Evolutionary conservation across 1,140 invertebrate species (phyloP).

Genomic region (Wasmannia auropunctata): DNA sequence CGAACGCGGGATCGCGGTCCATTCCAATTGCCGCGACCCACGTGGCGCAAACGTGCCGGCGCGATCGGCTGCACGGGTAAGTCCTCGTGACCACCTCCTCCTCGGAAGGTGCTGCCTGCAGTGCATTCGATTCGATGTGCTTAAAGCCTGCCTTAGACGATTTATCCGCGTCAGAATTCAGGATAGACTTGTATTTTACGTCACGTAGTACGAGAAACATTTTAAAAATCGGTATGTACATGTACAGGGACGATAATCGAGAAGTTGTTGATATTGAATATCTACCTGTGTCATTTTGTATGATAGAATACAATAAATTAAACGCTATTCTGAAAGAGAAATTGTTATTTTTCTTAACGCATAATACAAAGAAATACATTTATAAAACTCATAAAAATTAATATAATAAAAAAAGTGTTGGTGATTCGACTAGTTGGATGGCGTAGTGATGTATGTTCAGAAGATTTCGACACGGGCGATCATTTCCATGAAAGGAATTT

Average conservation of each 20-base stretch:
- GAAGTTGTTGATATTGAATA: background rate
- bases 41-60: conserved; percentile 57
- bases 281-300: background rate
- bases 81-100: conserved; percentile 58
- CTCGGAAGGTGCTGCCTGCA: background rate
- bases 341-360: background rate
- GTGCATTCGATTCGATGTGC: conserved; percentile 1
- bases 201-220: background rate
- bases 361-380: background rate
- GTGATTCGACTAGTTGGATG: background rate
- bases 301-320: background rate
- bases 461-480: background rate
- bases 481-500: conserved; percentile 25
- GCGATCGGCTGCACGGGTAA: conserved; percentile 45
- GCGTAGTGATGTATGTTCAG: background rate
- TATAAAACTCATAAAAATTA: background rate
- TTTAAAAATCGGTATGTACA: background rate
- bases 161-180: background rate
- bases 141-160: background rate
- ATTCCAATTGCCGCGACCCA: conserved; percentile 48
- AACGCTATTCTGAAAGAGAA: background rate
- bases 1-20: conserved; percentile 26
- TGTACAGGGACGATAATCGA: background rate
- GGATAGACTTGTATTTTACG: background rate
- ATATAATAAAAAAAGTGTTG: background rate